Evolutionary conservation across 2,888 invertebrate genomes (phyloP), one percentile per base, ranked within the genome.

Genomic region (Hetaerina titia): DNA sequence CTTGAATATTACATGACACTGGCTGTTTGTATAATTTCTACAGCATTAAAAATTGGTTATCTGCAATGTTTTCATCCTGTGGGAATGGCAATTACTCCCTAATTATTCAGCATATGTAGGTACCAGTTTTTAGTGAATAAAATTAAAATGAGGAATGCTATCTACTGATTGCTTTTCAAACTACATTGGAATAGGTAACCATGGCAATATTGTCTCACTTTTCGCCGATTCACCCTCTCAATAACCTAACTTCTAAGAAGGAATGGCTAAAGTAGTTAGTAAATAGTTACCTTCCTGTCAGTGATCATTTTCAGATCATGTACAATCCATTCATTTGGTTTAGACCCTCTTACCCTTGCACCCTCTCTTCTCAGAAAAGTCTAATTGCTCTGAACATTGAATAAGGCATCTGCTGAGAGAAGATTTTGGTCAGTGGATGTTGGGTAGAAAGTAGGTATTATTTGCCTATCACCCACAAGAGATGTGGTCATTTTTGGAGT

Each of bases 371-470:
- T 92, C 92, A 69, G 45, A 92, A 92, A 69, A 69, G 69, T 69
- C 92, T 92, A 92, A 69, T 63, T 92, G 69, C 92, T 81, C 81
- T 92, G 92, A 92, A 69, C 69, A 69, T 90, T 64, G 64, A 56
- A 92, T 92, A 92, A 92, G 92, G 92, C 92, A 92, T 92, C 92
- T 92, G 92, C 92, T 92, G 92, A 92, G 92, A 92, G 57, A 92
- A 92, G 92, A 74, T 92, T 92, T 92, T 92, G 92, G 92, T 92
- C 92, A 74, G 45, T 92, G 92, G 92, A 74, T 92, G 69, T 57
- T 92, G 90, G 74, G 69, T 69, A 92, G 64, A 56, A 69, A n/a
- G 69, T 69, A 56, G n/a, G 25, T 58, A 92, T 69, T 9, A 81
- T 60, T 92, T 56, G 56, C 69, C 69, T 92, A n/a, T 81, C 31